Evolutionary conservation across 2,797 vertebrate genomes (phyloP), one percentile per base, ranked within the genome.

Genomic region (Chrysocyon brachyurus): DNA sequence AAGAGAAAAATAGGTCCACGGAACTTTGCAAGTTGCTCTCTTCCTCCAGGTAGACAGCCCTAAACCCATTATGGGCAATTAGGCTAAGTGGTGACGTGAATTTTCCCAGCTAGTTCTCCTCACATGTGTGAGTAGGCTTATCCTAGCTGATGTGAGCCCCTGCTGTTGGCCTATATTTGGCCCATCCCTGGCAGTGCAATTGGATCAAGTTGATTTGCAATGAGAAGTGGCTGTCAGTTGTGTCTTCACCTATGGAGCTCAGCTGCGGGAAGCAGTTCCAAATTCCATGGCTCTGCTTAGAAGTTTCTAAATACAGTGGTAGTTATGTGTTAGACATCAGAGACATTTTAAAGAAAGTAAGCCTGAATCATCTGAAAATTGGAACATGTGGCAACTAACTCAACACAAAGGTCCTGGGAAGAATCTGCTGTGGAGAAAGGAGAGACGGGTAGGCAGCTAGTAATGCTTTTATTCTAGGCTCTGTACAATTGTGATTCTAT

Each of bases 251-350:
- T 79, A 61, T 14, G 72, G 77, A 78, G 87, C 87, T 89, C 1
- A 12, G 79, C 88, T 95, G 64, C 12, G 11, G 89, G 49, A 84
- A 91, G 56, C 49, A 79, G 73, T 57, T 95, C 91, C 70, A 92
- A 68, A 91, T 87, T 90, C 87, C 24, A 72, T 4, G 54, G 33
- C 66, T 92, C 86, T 90, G 64, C 77, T 96, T n/a, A 81, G 91
- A 78, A n/a, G 61, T 85, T 91, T 96, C 96, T 96, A 95, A 97
- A 91, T 75, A 91, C 72, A 63, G 85, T 54, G 54, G 56, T 66
- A 93, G 89, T 57, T 91, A 63, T 21, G 36, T 83, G 91, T 87
- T 22, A 94, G 96, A 95, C 70, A 81, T 94, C 73, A 81, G 63
- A 96, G 24, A 90, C 49, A 46, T 87, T 97, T 93, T 66, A 68